Evolutionary conservation across 1,140 invertebrate genomes (phyloP).

Genomic region (Lepeophtheirus salmonis): DNA sequence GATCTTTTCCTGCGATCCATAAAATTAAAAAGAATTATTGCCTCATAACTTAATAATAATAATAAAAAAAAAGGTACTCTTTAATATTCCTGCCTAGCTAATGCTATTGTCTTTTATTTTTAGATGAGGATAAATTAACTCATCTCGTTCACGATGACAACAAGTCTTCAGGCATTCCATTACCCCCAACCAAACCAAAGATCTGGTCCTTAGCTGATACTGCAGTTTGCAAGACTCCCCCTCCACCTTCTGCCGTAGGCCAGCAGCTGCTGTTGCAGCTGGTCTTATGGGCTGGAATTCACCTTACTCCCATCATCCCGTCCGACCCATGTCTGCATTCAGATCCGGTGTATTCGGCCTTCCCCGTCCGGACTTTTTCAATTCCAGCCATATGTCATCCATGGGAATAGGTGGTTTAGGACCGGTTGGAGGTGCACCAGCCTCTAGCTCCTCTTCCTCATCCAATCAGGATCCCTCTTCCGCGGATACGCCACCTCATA

Average conservation of each 20-base stretch:
- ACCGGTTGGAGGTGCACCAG: background rate
- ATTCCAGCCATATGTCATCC: slow-evolving; percentile 15
- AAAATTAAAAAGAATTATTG: background rate
- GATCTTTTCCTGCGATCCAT: background rate
- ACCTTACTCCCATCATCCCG: background rate
- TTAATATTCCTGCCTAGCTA: no score
- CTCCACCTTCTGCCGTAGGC: slow-evolving; percentile 34
- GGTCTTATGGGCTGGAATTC: background rate
- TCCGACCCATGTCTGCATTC: no score
- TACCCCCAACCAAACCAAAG: slow-evolving; percentile 75
- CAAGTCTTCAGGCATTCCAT: slow-evolving; percentile 48
- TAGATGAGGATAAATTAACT: background rate
- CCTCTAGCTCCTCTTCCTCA: background rate
- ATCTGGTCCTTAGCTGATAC: slow-evolving; percentile 94
- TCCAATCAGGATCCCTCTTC: background rate
- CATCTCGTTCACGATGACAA: background rate
- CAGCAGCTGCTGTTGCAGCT: slow-evolving; percentile 10
- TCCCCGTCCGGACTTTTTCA: slow-evolving; percentile 1
- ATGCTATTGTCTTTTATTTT: background rate
- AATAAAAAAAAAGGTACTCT: background rate
- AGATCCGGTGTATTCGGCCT: background rate
- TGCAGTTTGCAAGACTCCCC: slow-evolving; percentile 82
- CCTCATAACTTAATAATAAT: background rate
- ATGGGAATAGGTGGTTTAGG: background rate
- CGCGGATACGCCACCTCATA: slow-evolving; percentile 69